Conservation (phyloP, 2,797 vertebrate species). For the Pelobates cultripes region DNA sequence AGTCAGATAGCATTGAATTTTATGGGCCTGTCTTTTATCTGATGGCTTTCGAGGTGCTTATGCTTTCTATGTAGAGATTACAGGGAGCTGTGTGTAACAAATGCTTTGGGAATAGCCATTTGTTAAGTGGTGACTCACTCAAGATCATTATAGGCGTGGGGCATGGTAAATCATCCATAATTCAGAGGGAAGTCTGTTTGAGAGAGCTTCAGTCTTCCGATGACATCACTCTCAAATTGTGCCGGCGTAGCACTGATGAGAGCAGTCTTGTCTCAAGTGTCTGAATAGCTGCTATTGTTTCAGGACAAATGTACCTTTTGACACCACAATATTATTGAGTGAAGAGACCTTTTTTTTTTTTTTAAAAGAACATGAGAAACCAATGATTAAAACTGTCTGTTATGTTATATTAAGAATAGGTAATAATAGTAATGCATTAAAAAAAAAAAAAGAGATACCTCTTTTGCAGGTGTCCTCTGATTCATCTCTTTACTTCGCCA, state of each 20-base stretch:
- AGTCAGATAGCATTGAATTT: neutral
- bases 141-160: constrained; percentile 35
- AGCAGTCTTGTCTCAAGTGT: constrained; percentile 20
- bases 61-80: constrained; percentile 32
- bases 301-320: too few relatives aligned
- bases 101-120: constrained; percentile 51
- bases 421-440: too few relatives aligned
- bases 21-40: constrained; percentile 22
- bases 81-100: constrained; percentile 38
- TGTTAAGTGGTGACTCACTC: constrained; percentile 52
- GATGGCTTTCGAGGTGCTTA: neutral
- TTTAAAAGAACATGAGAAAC: too few relatives aligned
- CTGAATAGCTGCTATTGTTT: neutral
- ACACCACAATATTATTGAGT: too few relatives aligned
- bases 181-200: constrained; percentile 42
- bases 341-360: too few relatives aligned
- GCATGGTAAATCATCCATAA: constrained; percentile 48
- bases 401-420: too few relatives aligned
- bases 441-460: too few relatives aligned
- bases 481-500: too few relatives aligned
- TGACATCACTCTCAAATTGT: constrained; percentile 33
- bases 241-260: constrained; percentile 10
- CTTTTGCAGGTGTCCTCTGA: too few relatives aligned
- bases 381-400: too few relatives aligned
- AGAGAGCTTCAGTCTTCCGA: constrained; percentile 24